phyloP scores from a whole-genome alignment of 2,797 vertebrate genomes.

The Phoebastria nigripes region DNA sequence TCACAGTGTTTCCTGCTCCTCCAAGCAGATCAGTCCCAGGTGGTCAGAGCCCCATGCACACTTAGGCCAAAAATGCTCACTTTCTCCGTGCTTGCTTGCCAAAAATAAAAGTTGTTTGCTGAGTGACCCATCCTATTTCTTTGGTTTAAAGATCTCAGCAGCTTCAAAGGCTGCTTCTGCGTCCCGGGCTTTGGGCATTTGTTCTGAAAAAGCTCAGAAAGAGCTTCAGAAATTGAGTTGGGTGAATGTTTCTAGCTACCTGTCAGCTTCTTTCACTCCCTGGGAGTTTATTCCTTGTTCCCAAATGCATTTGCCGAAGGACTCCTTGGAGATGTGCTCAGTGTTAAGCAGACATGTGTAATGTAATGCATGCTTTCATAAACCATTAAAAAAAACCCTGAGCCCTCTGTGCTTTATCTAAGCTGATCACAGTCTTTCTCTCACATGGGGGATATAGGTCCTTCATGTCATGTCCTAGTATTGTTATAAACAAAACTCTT shows the following conservation, averaged over 20 bases:
- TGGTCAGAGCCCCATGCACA: not conserved
- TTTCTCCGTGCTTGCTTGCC: not conserved
- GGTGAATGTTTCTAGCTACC: not conserved
- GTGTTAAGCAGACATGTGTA: not conserved
- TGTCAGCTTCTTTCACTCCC: not conserved
- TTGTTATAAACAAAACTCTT: not conserved
- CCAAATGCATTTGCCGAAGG: not conserved
- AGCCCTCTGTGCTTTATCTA: not conserved
- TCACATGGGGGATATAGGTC: not conserved
- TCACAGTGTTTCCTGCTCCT: slow-evolving; percentile 19
- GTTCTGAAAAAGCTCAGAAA: not conserved
- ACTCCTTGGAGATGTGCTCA: not conserved
- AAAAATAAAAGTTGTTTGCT: not conserved
- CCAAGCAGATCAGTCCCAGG: not conserved
- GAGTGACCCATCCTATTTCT: not conserved
- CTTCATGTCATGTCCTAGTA: not conserved
- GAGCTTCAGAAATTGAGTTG: not conserved
- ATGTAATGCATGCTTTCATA: not conserved
- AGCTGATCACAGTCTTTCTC: not conserved
- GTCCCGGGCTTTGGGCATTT: not conserved
- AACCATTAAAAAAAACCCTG: not conserved
- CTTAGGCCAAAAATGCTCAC: not conserved
- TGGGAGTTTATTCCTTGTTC: not conserved
- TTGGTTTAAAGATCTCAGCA: not conserved
- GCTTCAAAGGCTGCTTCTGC: not conserved